Evolutionary conservation across 2,888 invertebrate species (phyloP), one percentile per base, ranked within the genome.

Genomic region (Patella ulyssiponensis): DNA sequence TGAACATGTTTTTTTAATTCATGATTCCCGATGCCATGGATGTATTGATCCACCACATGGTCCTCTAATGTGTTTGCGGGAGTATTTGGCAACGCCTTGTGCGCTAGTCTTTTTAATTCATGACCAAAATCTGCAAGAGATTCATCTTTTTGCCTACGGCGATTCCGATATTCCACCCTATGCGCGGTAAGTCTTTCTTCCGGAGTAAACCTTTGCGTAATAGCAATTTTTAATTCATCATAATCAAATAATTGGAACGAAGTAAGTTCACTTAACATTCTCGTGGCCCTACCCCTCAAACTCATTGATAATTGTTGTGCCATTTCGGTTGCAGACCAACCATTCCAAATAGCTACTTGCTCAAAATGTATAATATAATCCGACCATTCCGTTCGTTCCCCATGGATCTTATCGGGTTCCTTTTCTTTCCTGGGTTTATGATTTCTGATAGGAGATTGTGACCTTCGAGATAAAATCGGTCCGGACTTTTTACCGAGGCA

Each of bases 351-450:
- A 4, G 83, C 77, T 44, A 82, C 81, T 70, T 75, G 76, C 73
- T 82, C n/a, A n/a, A n/a, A n/a, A n/a, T n/a, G n/a, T n/a, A n/a
- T n/a, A n/a, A n/a, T n/a, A n/a, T n/a, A n/a, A n/a, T n/a, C n/a
- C n/a, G 73, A 20, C 82, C 79, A 83, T 17, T 83, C 81, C 11
- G 74, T 70, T 17, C 53, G 73, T 70, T 74, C 73, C 5, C 82
- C 81, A 78, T 84, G 81, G 76, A 79, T 81, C 53, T 75, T 81
- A 54, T 82, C 81, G 44, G 81, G 80, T 33, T 82, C 78, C 69
- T 81, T 82, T 73, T 79, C 81, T n/a, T 73, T 78, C 23, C 78
- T 75, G 14, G 73, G 3, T 11, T 53, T 58, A 9, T 58, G n/a
- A 33, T 33, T 33, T 33, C 33, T 3, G 3, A 3, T 4, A 3